phyloP scores from a whole-genome alignment of 2,888 invertebrate species.

The Himalopsyche japonica region DNA sequence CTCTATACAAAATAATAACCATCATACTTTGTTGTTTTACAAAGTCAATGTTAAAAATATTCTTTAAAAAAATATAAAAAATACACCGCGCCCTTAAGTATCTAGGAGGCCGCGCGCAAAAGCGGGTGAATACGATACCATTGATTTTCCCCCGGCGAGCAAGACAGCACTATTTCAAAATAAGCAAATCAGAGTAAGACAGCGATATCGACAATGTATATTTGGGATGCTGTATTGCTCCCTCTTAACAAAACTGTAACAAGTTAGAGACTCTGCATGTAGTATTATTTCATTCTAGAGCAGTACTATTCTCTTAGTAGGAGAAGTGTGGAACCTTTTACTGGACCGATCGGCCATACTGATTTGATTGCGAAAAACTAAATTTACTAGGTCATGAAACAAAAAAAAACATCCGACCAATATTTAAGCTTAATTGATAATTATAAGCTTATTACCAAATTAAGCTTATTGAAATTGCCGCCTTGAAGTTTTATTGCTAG shows the following conservation, averaged over 20 bases:
- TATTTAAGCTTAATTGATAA: too few relatives aligned
- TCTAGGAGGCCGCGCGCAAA: constrained; percentile 21
- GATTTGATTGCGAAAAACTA: too few relatives aligned
- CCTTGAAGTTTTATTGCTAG: too few relatives aligned
- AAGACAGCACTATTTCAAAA: background rate
- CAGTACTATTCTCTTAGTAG: constrained; percentile 9
- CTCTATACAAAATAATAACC: too few relatives aligned
- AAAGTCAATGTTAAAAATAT: too few relatives aligned
- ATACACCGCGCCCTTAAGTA: background rate
- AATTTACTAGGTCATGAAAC: too few relatives aligned
- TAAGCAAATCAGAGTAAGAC: background rate
- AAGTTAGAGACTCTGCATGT: background rate
- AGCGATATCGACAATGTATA: background rate
- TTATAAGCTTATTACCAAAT: too few relatives aligned
- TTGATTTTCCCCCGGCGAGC: constrained; percentile 31
- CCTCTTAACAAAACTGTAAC: constrained; percentile 16
- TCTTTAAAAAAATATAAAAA: too few relatives aligned
- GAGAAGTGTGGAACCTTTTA: background rate
- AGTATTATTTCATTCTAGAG: constrained; percentile 9
- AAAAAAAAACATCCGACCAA: too few relatives aligned
- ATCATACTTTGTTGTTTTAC: too few relatives aligned
- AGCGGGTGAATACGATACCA: constrained; percentile 26
- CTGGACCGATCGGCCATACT: background rate
- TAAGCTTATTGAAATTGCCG: too few relatives aligned
- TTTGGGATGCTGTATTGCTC: constrained; percentile 27